phyloP scores from a whole-genome alignment of 92 coral and sea anemone genomes.

The Epizoanthus illoricatus region DNA sequence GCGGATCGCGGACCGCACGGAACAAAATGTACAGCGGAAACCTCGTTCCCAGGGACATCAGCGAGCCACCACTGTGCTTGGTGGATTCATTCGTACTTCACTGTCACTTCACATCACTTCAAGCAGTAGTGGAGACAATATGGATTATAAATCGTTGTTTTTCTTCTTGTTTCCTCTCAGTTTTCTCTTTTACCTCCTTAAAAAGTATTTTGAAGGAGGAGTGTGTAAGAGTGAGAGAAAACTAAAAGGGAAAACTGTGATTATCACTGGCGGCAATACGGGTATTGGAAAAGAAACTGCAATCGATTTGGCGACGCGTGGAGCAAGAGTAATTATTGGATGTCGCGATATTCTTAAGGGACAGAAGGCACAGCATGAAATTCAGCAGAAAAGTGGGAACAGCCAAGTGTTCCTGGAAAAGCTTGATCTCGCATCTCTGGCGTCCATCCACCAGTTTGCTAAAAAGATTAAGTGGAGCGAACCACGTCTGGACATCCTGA shows the following conservation, averaged over 20 bases:
- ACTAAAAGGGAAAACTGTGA: slow-evolving; percentile 72
- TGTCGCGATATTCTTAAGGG: slow-evolving; percentile 70
- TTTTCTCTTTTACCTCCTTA: slow-evolving; percentile 32
- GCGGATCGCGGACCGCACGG: too few species aligned
- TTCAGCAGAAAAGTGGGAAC: slow-evolving; percentile 60
- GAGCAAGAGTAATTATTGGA: slow-evolving; percentile 82
- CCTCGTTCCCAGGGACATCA: too few species aligned
- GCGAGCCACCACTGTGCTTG: too few species aligned
- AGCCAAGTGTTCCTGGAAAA: slow-evolving; percentile 60
- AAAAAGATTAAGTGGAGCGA: slow-evolving; percentile 72
- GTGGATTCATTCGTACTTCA: too few species aligned
- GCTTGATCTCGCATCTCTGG: slow-evolving; percentile 81
- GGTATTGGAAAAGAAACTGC: slow-evolving; percentile 93
- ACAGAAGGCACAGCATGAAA: slow-evolving; percentile 58
- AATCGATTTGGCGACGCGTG: slow-evolving; percentile 82
- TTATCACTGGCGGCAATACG: slow-evolving; percentile 83
- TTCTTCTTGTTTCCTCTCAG: slow-evolving; percentile 1
- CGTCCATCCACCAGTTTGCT: slow-evolving; percentile 78
- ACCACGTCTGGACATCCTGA: slow-evolving; percentile 70
- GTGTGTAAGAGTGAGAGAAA: slow-evolving; percentile 56
- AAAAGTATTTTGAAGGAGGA: slow-evolving; percentile 56
- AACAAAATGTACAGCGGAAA: too few species aligned
- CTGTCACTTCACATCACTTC: too few species aligned
- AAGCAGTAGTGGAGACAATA: too few species aligned
- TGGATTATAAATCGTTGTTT: too few species aligned